Percentiles rank a stretch among this genome's conserved stretches.
These are phyloP conservation scores for Rousettus madagascariensis DNA, from an alignment of 2,797 vertebrate species.

Conservation along the genomic window DNA sequence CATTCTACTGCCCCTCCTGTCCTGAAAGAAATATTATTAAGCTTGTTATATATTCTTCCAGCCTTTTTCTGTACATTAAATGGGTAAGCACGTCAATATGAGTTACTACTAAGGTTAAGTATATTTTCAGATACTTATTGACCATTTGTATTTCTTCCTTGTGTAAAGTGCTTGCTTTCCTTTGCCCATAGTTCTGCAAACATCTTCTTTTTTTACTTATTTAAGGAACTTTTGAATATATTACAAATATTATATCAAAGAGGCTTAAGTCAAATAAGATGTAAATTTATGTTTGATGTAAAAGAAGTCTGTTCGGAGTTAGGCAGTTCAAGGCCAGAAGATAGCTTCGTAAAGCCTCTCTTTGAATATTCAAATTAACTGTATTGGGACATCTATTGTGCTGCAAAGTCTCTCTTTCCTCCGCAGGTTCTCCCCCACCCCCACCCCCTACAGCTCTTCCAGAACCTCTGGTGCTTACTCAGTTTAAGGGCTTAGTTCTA, in stretches of 20 bases:
- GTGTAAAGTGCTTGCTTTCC: neutral
- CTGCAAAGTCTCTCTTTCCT: neutral
- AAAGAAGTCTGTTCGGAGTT: neutral
- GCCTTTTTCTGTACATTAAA: neutral
- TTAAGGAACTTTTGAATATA: neutral
- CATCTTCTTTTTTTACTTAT: neutral
- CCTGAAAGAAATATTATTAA: neutral
- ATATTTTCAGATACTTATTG: neutral
- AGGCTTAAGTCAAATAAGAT: neutral
- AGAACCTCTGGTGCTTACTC: neutral
- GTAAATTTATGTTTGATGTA: neutral
- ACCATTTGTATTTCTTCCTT: neutral
- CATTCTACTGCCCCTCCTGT: neutral
- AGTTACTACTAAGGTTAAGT: neutral
- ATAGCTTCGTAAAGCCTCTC: neutral
- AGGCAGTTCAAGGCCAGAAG: neutral
- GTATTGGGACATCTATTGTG: neutral
- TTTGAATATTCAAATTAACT: neutral
- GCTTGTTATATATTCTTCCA: neutral
- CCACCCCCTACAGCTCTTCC: neutral
- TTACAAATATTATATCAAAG: neutral
- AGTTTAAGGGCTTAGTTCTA: neutral
- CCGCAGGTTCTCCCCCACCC: neutral
- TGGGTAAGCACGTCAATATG: no score
- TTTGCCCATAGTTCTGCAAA: neutral